Evolutionary conservation across 2,797 vertebrate species (phyloP).

Genomic region (Taeniopygia guttata): DNA sequence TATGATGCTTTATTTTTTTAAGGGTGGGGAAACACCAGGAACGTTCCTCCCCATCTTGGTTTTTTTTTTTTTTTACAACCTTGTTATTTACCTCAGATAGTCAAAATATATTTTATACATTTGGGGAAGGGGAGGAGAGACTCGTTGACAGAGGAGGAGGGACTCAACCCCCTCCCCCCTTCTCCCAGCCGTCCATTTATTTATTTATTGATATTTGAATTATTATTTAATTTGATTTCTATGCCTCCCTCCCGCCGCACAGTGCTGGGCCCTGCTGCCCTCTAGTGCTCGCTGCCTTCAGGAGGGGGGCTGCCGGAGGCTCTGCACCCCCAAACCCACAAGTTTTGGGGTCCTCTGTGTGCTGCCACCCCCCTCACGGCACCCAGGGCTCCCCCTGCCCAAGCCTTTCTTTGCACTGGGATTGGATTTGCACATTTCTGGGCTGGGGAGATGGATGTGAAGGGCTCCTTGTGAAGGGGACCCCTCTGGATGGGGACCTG

Average conservation of each 20-base stretch:
- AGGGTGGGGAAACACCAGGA: background rate
- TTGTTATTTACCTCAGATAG: conserved; percentile 45
- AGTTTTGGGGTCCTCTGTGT: background rate
- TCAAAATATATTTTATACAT: conserved; percentile 39
- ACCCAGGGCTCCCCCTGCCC: background rate
- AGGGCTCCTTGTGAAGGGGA: background rate
- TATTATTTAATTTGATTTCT: background rate
- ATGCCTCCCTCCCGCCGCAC: background rate
- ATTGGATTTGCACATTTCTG: background rate
- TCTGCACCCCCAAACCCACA: background rate
- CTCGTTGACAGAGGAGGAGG: background rate
- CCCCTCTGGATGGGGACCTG: background rate
- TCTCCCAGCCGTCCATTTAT: background rate
- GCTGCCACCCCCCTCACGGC: background rate
- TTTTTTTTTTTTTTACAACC: background rate
- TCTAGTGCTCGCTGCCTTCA: conserved; percentile 50
- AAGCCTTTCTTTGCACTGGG: background rate
- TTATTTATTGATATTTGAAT: background rate
- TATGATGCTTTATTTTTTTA: conserved; percentile 35
- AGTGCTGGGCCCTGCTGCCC: conserved; percentile 50
- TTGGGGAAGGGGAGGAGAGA: background rate
- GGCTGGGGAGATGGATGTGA: background rate
- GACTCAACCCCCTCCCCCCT: background rate
- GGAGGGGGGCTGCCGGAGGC: background rate
- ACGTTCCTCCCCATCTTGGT: background rate